phyloP scores from a whole-genome alignment of 2,797 vertebrate genomes.

The Artibeus lituratus region DNA sequence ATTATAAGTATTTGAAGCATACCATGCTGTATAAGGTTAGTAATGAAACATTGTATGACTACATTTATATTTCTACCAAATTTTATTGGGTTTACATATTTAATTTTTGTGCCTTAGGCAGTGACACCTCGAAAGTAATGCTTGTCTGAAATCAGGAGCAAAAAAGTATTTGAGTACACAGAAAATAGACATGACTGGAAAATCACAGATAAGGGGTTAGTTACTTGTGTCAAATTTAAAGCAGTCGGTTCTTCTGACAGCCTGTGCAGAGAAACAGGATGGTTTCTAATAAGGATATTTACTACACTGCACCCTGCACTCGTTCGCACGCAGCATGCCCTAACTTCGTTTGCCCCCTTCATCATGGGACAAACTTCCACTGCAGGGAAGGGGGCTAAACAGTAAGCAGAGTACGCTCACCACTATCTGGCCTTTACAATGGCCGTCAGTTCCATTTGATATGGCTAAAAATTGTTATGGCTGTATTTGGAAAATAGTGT shows the following conservation, averaged over 20 bases:
- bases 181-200: neutral
- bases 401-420: neutral
- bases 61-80: neutral
- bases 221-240: neutral
- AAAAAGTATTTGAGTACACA: neutral
- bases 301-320: too few species aligned
- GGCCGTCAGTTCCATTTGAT: neutral
- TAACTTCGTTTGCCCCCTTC: neutral
- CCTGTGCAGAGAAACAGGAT: neutral
- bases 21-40: neutral
- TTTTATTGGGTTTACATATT: constrained; percentile 15
- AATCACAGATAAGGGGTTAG: constrained; percentile 2
- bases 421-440: neutral
- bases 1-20: constrained; percentile 30
- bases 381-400: neutral
- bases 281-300: neutral
- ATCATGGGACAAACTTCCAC: neutral
- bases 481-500: neutral
- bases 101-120: neutral
- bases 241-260: neutral
- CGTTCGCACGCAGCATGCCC: neutral
- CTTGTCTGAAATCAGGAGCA: constrained; percentile 23
- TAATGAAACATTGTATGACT: constrained; percentile 3
- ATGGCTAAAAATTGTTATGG: neutral
- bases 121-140: neutral